A percentile compares a stretch with the other conserved stretches of the same genome.
Evolutionary conservation across 2,113 vertebrate species (phyloP).

Genomic region (Pontoporia blainvillei): DNA sequence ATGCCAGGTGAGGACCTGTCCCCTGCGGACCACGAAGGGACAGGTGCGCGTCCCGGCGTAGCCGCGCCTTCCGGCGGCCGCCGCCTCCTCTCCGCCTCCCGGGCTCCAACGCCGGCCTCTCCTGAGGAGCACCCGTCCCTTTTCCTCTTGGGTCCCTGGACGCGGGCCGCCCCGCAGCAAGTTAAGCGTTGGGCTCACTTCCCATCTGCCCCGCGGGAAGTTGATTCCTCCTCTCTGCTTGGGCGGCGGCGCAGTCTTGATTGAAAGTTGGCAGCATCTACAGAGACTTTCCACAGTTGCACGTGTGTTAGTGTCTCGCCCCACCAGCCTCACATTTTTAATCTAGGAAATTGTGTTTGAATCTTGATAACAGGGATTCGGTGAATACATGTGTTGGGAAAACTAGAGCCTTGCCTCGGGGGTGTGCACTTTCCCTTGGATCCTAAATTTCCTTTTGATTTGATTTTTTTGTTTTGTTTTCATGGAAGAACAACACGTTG

Average conservation of each 20-base stretch:
- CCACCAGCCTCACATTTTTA: not conserved
- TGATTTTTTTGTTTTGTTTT: not conserved
- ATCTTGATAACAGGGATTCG: constrained; percentile 1
- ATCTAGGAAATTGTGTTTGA: not conserved
- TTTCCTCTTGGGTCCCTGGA: not conserved
- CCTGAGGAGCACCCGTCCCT: not conserved
- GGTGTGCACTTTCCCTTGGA: not conserved
- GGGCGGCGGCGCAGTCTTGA: not conserved
- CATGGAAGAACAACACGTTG: not conserved
- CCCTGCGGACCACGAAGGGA: not conserved
- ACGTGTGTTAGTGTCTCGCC: not conserved
- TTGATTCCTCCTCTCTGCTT: not conserved
- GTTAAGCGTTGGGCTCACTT: not conserved
- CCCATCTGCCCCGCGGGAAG: not conserved
- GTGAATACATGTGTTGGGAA: not conserved
- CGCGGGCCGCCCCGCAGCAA: not conserved
- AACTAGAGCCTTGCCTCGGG: not conserved
- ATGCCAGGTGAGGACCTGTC: not conserved
- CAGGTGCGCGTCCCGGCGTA: not conserved
- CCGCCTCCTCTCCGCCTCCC: accelerated
- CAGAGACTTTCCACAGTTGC: not conserved
- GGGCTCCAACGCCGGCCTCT: not conserved
- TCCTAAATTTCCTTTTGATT: not conserved
- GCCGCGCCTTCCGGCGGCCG: not conserved
- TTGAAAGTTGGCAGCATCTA: not conserved